These are phyloP conservation scores for Danaus chrysippus DNA, from an alignment of 2,888 invertebrate genomes.

Conservation along the genomic window DNA sequence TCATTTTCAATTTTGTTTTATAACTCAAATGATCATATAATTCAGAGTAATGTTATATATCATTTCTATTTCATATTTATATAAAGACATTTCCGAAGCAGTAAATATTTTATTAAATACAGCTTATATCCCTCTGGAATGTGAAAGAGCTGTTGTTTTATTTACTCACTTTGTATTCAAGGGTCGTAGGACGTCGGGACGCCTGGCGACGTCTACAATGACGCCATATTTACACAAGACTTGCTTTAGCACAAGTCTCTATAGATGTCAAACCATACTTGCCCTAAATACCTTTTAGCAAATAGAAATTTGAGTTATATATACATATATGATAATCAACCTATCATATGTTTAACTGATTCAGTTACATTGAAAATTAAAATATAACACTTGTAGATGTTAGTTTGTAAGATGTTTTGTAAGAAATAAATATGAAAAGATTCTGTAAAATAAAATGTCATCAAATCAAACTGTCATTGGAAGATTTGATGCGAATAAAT, in stretches of 20 bases:
- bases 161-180: slow-evolving; percentile 29
- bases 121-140: slow-evolving; percentile 5
- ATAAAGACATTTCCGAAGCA: not conserved
- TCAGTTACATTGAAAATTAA: no score
- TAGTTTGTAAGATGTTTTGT: no score
- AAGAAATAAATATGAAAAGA: no score
- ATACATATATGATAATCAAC: no score
- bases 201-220: slow-evolving; percentile 39
- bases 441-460: no score
- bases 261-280: slow-evolving; percentile 14
- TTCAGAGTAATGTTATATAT: no score
- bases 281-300: slow-evolving; percentile 16
- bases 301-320: slow-evolving; percentile 7
- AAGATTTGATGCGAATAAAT: no score
- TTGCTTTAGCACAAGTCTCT: slow-evolving; percentile 30
- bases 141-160: slow-evolving; percentile 21
- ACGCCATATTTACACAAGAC: slow-evolving; percentile 37
- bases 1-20: no score
- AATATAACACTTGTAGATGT: no score
- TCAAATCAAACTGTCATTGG: no score
- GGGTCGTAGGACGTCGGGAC: slow-evolving; percentile 44
- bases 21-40: no score
- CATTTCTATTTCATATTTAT: not conserved
- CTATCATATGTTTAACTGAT: no score
- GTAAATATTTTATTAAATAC: slow-evolving; percentile 10